Base-by-base conservation (phyloP, 2,797 vertebrate genomes). In the Tapirus indicus region DNA sequence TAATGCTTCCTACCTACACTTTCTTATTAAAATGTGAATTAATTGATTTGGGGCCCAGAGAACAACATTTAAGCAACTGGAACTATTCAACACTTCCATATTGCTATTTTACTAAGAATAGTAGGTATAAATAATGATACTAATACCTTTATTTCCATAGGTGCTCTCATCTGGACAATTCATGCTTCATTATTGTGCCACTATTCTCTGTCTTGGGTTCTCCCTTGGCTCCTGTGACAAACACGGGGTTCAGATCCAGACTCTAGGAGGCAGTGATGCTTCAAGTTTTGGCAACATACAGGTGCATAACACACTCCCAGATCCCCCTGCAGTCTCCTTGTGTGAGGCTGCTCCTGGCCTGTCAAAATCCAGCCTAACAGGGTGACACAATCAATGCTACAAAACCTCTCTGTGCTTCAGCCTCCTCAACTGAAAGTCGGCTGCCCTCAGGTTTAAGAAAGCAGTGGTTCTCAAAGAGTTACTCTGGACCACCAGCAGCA, bases 181-280 rank as follows among this genome's bases (percentile, higher is more conserved):
- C 95, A 96, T 96, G 93, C 71, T 97, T 97, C 91, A 95, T 96
- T 95, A 97, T 72, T 85, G 93, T 58, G 91, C 91, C 88, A 97
- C 93, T 98, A 94, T 64, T 95, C 38, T 96, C 62, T 97, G 77
- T 91, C 80, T 94, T 85, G 94, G 87, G 38, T 41, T 94, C 93
- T 89, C 83, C 56, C 87, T 94, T 96, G 94, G 86, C 32, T 97
- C 93, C 96, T 97, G 78, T 97, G 94, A 96, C 94, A 97, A 97
- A 97, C 86, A 95, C 0, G 29, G 91, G 66, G 78, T 96, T 97
- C 96, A 96, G 93, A 94, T 96, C 89, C 94, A 97, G 90, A 91
- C n/a, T 84, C 80, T 79, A 90, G 68, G 79, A 90, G 35, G 60
- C 4, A 41, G n/a, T 1, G 88, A 66, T 10, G 52, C 27, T 92